Conservation (phyloP, 1,140 invertebrate genomes). For the roundworm (Caenorhabditis elegans) region DNA sequence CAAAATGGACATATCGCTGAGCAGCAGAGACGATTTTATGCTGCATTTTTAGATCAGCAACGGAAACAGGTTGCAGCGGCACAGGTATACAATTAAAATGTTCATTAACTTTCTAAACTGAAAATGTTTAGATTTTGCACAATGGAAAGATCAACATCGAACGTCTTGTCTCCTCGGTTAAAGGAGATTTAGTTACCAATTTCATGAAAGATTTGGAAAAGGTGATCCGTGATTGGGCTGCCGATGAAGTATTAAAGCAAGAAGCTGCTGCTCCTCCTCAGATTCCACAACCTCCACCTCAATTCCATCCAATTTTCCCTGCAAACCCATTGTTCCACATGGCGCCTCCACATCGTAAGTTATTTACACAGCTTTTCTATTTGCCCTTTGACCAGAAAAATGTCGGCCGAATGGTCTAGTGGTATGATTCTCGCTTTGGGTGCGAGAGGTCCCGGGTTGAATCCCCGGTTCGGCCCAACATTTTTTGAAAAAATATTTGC, state of each 20-base stretch:
- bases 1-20: too few species aligned
- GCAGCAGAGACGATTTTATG: too few species aligned
- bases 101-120: neutral
- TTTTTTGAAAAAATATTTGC: neutral
- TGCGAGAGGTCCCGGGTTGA: slow-evolving; percentile 64
- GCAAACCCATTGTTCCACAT: slow-evolving; percentile 12
- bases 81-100: neutral
- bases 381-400: neutral
- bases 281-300: neutral
- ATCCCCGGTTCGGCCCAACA: slow-evolving; percentile 51
- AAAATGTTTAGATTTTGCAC: neutral
- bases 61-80: neutral
- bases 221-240: neutral
- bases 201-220: neutral
- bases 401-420: slow-evolving; percentile 55
- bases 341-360: slow-evolving; percentile 2
- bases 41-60: too few species aligned
- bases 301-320: neutral
- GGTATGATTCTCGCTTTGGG: slow-evolving; percentile 66
- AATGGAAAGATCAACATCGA: neutral
- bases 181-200: neutral
- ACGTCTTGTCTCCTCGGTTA: neutral
- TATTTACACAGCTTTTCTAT: neutral
- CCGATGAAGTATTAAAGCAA: neutral
- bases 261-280: neutral